A percentile compares a stretch with the other conserved stretches of the same genome.
phyloP scores from a whole-genome alignment of 2,797 vertebrate genomes.

The Sphenopsis melanotis region DNA sequence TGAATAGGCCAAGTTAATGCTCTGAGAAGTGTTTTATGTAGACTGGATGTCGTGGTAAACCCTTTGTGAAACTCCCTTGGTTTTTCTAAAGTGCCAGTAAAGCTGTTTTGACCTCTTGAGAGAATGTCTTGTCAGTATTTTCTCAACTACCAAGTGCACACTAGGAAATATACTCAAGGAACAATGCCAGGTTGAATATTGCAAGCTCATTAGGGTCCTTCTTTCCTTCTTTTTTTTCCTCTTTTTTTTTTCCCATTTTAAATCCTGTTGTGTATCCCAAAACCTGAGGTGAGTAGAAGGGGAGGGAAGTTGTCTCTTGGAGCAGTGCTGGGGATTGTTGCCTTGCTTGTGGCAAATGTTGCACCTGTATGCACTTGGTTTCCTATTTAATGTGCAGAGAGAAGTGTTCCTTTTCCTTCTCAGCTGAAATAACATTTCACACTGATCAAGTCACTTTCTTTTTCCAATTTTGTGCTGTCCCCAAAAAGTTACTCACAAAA shows the following conservation, averaged over 20 bases:
- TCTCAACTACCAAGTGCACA: neutral
- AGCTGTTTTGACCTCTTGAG: neutral
- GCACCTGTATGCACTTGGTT: neutral
- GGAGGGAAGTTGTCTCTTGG: neutral
- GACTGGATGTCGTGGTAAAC: neutral
- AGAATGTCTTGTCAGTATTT: neutral
- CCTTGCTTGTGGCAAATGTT: neutral
- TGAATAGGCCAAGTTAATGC: neutral
- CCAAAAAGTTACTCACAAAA: neutral
- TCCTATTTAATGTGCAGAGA: neutral
- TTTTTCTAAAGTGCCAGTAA: neutral
- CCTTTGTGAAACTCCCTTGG: neutral
- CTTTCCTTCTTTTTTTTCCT: fast-evolving
- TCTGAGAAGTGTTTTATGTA: neutral
- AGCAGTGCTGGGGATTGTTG: neutral
- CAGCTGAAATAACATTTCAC: neutral
- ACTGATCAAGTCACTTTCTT: neutral
- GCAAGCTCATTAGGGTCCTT: neutral
- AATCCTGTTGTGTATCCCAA: neutral
- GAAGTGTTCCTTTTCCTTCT: neutral
- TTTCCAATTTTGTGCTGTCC: neutral
- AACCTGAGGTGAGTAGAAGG: neutral
- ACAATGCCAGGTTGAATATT: neutral
- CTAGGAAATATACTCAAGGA: neutral
- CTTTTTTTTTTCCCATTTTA: fast-evolving